These are phyloP conservation scores for Rotaria socialis DNA, from an alignment of 2,888 invertebrate species.

Conservation along the genomic window DNA sequence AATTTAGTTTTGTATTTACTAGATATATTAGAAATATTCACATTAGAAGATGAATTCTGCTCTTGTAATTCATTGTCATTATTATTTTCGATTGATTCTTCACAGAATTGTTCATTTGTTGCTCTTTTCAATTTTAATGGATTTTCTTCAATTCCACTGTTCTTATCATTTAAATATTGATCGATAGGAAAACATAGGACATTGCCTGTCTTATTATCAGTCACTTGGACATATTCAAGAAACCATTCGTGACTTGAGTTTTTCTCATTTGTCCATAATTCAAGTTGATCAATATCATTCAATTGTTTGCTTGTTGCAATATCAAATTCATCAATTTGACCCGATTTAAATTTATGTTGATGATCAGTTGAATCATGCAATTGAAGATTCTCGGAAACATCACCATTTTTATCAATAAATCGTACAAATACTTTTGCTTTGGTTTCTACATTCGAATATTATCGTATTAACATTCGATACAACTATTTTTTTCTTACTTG, in stretches of 20 bases:
- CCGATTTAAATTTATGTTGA: not conserved
- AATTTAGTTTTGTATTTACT: not conserved
- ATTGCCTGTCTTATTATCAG: not conserved
- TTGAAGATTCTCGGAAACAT: not conserved
- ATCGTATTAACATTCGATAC: not conserved
- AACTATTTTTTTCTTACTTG: not conserved
- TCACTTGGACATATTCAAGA: not conserved
- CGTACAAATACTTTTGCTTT: not conserved
- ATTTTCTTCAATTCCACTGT: not conserved
- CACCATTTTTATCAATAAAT: slow-evolving; percentile 13
- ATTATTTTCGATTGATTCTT: not conserved
- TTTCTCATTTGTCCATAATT: not conserved
- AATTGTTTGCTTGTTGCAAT: not conserved
- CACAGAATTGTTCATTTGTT: not conserved
- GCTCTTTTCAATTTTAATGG: not conserved
- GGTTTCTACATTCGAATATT: not conserved
- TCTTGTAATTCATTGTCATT: not conserved
- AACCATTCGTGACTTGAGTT: not conserved
- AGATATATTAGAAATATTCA: no score
- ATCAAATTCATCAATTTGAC: not conserved
- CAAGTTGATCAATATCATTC: not conserved
- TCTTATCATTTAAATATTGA: not conserved
- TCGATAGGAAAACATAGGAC: not conserved
- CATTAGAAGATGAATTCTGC: not conserved
- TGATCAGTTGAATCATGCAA: not conserved